Conservation (phyloP, 2,113 vertebrate species). For the Zosterops japonicus region DNA sequence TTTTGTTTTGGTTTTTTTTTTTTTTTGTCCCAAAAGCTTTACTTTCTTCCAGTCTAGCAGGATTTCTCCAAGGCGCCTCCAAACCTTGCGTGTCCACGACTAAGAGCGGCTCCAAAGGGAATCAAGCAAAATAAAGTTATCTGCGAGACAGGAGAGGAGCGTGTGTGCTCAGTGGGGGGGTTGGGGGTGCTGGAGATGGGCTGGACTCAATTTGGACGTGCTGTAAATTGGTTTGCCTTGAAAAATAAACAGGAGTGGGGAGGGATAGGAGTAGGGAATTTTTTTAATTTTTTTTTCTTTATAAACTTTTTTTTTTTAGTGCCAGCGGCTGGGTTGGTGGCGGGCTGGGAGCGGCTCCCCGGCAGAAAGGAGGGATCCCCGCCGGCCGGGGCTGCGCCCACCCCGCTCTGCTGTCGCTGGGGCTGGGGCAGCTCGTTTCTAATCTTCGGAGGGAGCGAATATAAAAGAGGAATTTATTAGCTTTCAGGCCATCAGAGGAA, state of each 20-base stretch:
- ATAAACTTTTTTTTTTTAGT: background rate
- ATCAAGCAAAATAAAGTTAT: slow-evolving; percentile 12
- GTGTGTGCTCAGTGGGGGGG: background rate
- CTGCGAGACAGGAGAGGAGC: background rate
- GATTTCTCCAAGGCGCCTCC: slow-evolving; percentile 70
- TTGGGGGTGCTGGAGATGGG: background rate
- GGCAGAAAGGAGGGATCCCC: background rate
- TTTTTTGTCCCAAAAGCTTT: background rate
- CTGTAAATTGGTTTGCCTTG: background rate
- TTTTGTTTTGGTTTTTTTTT: background rate
- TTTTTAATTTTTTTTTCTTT: background rate
- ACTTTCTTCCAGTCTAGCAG: slow-evolving; percentile 70
- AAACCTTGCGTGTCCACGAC: background rate
- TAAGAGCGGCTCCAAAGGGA: background rate
- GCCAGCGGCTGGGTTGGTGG: background rate
- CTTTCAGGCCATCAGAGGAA: slow-evolving; percentile 59
- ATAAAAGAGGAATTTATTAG: slow-evolving; percentile 64
- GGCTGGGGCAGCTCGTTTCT: slow-evolving; percentile 13
- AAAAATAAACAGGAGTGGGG: background rate
- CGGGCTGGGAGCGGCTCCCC: background rate
- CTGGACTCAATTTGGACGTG: background rate
- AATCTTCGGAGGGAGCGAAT: slow-evolving; percentile 58
- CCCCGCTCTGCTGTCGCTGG: background rate
- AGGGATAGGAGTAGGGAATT: no score
- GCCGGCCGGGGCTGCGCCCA: background rate